Percentiles rank a stretch among this genome's conserved stretches.
Conservation (phyloP, 53 echinoderm and acorn worm genomes). For the Zoroaster sp. region DNA sequence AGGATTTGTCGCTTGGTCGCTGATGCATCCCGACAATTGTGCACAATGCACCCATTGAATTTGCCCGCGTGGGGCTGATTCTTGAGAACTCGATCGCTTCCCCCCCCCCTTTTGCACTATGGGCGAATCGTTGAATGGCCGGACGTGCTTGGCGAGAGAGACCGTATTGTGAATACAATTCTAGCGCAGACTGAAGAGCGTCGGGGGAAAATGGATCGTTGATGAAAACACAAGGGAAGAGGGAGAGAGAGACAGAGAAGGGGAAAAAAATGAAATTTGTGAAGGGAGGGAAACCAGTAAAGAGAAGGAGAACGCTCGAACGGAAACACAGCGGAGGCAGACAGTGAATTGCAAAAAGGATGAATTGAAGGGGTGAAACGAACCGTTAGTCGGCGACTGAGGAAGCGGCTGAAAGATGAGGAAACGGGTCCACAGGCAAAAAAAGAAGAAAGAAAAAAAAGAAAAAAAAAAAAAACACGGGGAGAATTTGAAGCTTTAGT, state of each 20-base stretch:
- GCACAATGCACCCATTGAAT: conserved; percentile 35
- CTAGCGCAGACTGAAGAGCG: not conserved
- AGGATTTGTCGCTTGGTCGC: not conserved
- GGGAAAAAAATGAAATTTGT: not conserved
- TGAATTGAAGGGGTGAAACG: not conserved
- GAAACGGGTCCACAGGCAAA: not conserved
- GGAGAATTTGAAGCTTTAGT: not conserved
- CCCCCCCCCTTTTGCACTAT: not conserved
- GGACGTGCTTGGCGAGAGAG: conserved; percentile 23
- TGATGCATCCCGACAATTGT: conserved; percentile 41
- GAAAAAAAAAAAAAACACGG: no score
- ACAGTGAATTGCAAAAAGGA: not conserved
- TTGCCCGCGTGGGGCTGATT: not conserved
- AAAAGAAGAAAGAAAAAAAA: not conserved
- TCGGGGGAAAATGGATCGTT: not conserved
- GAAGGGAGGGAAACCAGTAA: not conserved
- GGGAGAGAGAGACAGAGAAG: not conserved
- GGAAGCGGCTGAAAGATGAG: not conserved
- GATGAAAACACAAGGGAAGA: not conserved
- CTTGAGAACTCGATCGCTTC: not conserved
- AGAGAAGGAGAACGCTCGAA: not conserved
- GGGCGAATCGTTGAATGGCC: conserved; percentile 2
- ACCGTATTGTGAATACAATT: not conserved
- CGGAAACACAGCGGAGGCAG: not conserved
- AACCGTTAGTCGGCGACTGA: not conserved